Evolutionary conservation across 2,888 invertebrate species (phyloP).

Genomic region (Aleiodes leptofemur): DNA sequence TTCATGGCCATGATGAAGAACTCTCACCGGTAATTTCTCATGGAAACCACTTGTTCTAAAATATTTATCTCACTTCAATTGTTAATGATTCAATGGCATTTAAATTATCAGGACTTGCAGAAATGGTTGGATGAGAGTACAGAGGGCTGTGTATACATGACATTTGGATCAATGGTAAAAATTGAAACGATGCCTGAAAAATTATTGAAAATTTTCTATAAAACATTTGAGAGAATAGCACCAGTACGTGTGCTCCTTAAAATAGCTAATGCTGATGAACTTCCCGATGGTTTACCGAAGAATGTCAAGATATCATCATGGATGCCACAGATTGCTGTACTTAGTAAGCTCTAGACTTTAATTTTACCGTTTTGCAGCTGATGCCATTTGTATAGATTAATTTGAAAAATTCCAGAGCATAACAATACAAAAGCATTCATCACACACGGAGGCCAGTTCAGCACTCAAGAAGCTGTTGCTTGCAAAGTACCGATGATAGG

Average conservation of each 20-base stretch:
- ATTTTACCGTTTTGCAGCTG: neutral
- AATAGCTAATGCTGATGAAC: slow-evolving; percentile 63
- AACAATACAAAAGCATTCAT: slow-evolving; percentile 66
- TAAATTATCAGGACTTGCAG: slow-evolving; percentile 60
- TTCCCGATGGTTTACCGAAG: slow-evolving; percentile 65
- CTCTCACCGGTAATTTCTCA: slow-evolving; percentile 50
- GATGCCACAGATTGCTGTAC: slow-evolving; percentile 66
- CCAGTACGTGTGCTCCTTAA: slow-evolving; percentile 68
- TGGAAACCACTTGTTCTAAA: too few species aligned
- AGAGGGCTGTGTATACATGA: slow-evolving; percentile 68
- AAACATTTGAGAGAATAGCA: slow-evolving; percentile 64
- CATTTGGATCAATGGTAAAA: slow-evolving; percentile 71
- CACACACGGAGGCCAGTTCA: slow-evolving; percentile 68
- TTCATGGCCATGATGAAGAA: neutral
- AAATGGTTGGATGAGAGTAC: slow-evolving; percentile 68
- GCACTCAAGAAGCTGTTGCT: slow-evolving; percentile 63
- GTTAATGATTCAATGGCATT: too few species aligned
- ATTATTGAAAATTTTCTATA: slow-evolving; percentile 60
- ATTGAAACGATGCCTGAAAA: slow-evolving; percentile 66
- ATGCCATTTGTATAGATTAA: too few species aligned
- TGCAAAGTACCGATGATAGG: slow-evolving; percentile 65
- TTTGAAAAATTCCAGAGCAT: slow-evolving; percentile 59
- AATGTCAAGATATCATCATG: slow-evolving; percentile 68
- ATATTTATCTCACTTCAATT: too few species aligned
- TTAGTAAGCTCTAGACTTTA: slow-evolving; percentile 58